Evolutionary conservation across 2,888 invertebrate genomes (phyloP).

Genomic region (Agrotis ipsilon): DNA sequence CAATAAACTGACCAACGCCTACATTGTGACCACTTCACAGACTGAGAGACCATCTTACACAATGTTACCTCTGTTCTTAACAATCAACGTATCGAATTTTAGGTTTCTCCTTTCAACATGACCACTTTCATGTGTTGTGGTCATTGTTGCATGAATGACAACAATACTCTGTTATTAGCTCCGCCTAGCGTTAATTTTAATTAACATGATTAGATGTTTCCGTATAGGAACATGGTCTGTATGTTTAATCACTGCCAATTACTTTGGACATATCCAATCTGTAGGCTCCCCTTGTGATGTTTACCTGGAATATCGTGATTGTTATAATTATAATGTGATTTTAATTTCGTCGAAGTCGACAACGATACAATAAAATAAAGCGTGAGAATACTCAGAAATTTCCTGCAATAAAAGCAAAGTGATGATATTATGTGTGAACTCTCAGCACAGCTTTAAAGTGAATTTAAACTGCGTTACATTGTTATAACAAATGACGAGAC

Average conservation of each 20-base stretch:
- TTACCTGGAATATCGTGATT: slow-evolving; percentile 10
- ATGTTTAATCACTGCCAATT: slow-evolving; percentile 67
- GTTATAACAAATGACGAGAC: slow-evolving; percentile 50
- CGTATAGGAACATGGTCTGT: slow-evolving; percentile 71
- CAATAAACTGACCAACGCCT: slow-evolving; percentile 72
- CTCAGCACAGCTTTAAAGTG: slow-evolving; percentile 27
- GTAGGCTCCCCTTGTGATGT: slow-evolving; percentile 17
- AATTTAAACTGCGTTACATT: slow-evolving; percentile 49
- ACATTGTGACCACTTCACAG: slow-evolving; percentile 68
- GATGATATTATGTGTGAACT: slow-evolving; percentile 51
- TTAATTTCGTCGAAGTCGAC: slow-evolving; percentile 15
- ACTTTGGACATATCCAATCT: slow-evolving; percentile 43
- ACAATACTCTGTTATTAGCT: slow-evolving; percentile 79
- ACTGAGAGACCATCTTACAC: slow-evolving; percentile 61
- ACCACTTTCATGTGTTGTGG: slow-evolving; percentile 64
- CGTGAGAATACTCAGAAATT: slow-evolving; percentile 35
- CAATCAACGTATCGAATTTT: slow-evolving; percentile 61
- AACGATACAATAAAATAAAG: slow-evolving; percentile 29
- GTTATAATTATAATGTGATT: slow-evolving; percentile 27
- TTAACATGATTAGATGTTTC: slow-evolving; percentile 83
- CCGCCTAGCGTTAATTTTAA: slow-evolving; percentile 74
- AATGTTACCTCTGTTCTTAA: slow-evolving; percentile 65
- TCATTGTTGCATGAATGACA: slow-evolving; percentile 79
- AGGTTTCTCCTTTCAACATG: slow-evolving; percentile 59
- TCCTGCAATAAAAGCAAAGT: slow-evolving; percentile 27